phyloP scores from a whole-genome alignment of 2,113 vertebrate species.

The Semicossyphus pulcher region DNA sequence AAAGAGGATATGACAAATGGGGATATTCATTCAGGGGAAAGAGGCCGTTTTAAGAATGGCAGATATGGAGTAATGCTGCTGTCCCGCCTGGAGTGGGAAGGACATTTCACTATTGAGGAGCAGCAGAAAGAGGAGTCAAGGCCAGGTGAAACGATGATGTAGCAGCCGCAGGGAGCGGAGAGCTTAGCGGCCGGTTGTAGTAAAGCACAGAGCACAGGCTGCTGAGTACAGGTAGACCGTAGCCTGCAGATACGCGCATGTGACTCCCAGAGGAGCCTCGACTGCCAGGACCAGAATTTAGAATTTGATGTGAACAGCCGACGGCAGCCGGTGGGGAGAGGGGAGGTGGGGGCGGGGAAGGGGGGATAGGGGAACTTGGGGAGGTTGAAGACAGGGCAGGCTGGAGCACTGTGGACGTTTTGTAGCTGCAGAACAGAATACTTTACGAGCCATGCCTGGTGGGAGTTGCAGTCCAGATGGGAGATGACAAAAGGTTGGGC shows the following conservation, averaged over 20 bases:
- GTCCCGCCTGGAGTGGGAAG: slow-evolving; percentile 31
- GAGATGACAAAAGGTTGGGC: slow-evolving; percentile 31
- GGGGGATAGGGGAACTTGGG: slow-evolving; percentile 28
- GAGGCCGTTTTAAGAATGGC: slow-evolving; percentile 1
- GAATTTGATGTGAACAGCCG: slow-evolving; percentile 55
- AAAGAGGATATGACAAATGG: neutral
- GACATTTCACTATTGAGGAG: slow-evolving; percentile 34
- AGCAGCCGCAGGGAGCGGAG: slow-evolving; percentile 35
- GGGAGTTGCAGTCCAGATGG: slow-evolving; percentile 45
- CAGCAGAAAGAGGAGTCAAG: slow-evolving; percentile 30
- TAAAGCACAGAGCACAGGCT: slow-evolving; percentile 37
- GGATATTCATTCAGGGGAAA: slow-evolving; percentile 7
- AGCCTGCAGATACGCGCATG: slow-evolving; percentile 50
- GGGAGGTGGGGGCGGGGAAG: neutral
- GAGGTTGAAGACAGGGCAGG: slow-evolving; percentile 52
- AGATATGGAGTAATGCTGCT: slow-evolving; percentile 14
- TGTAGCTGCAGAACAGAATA: slow-evolving; percentile 39
- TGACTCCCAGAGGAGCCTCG: slow-evolving; percentile 39
- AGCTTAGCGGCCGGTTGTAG: slow-evolving; percentile 42
- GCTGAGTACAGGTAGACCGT: slow-evolving; percentile 10
- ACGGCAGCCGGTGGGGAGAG: slow-evolving; percentile 20
- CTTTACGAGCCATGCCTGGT: slow-evolving; percentile 12
- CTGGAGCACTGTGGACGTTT: slow-evolving; percentile 2
- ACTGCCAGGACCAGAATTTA: slow-evolving; percentile 57
- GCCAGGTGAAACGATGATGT: slow-evolving; percentile 49